These are phyloP conservation scores for Oncorhynchus tshawytscha DNA, from an alignment of 2,113 vertebrate genomes.

Conservation along the genomic window DNA sequence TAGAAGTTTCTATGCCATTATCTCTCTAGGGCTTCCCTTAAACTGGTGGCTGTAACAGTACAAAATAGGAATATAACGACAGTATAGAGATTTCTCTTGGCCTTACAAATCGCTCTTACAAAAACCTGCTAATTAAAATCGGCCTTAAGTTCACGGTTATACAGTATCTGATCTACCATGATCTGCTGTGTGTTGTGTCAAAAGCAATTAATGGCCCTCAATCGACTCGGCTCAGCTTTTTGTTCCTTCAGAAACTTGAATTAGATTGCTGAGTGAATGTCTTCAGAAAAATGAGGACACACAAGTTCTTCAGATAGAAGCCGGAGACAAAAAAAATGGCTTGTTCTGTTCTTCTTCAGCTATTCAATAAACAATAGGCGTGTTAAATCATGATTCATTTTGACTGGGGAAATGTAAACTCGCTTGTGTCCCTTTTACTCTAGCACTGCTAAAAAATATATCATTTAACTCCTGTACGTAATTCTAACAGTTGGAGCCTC, in stretches of 20 bases:
- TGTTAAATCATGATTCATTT: background rate
- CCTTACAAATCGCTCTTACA: slow-evolving; percentile 38
- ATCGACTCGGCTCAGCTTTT: slow-evolving; percentile 53
- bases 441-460: background rate
- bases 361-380: background rate
- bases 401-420: background rate
- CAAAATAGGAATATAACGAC: background rate
- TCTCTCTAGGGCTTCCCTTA: slow-evolving; percentile 12
- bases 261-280: slow-evolving; percentile 51
- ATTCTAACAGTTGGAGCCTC: background rate
- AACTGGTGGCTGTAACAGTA: slow-evolving; percentile 1
- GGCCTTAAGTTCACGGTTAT: slow-evolving; percentile 35
- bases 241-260: slow-evolving; percentile 60
- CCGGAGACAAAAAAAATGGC: background rate
- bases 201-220: slow-evolving; percentile 63
- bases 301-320: background rate
- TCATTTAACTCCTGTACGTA: background rate
- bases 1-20: slow-evolving; percentile 15
- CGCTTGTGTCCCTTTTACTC: background rate
- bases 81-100: slow-evolving; percentile 3
- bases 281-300: slow-evolving; percentile 31
- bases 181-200: slow-evolving; percentile 56
- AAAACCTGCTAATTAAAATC: slow-evolving; percentile 63
- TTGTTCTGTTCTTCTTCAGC: background rate
- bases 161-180: slow-evolving; percentile 48